A percentile compares a stretch with the other conserved stretches of the same genome.
Conservation (phyloP, 2,113 vertebrate genomes). For the Centropus unirufus region DNA sequence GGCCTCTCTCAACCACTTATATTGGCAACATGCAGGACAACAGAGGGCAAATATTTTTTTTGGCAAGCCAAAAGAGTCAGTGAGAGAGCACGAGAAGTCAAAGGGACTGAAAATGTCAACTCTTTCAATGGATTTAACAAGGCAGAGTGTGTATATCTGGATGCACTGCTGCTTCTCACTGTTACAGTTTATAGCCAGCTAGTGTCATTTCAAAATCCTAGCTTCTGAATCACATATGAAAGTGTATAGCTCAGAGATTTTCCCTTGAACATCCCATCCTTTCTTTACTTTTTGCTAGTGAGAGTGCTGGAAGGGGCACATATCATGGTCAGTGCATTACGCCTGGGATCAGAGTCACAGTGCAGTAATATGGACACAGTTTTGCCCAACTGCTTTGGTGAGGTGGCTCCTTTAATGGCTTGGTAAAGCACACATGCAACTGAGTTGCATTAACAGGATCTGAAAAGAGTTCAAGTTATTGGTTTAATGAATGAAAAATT, state of each 20-base stretch:
- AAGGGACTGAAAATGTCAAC: background rate
- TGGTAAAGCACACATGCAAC: background rate
- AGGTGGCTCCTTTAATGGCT: background rate
- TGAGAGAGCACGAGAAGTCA: background rate
- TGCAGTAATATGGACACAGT: background rate
- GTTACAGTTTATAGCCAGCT: background rate
- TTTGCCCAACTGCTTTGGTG: background rate
- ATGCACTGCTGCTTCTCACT: background rate
- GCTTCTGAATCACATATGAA: background rate
- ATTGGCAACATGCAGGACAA: background rate
- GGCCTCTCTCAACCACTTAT: too few relatives aligned
- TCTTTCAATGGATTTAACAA: background rate
- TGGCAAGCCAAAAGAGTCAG: background rate
- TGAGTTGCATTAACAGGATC: background rate
- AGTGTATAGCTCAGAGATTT: background rate
- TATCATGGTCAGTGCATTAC: background rate
- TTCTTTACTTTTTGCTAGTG: background rate
- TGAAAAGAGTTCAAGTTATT: background rate
- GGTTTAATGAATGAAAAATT: constrained; percentile 32
- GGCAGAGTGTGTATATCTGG: background rate
- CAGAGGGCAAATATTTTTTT: fast-evolving
- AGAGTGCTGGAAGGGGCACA: background rate
- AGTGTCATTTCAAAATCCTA: background rate
- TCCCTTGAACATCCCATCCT: background rate
- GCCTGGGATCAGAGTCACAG: background rate